Evolutionary conservation across 2,797 vertebrate genomes (phyloP).

Genomic region (Champsocephalus esox): DNA sequence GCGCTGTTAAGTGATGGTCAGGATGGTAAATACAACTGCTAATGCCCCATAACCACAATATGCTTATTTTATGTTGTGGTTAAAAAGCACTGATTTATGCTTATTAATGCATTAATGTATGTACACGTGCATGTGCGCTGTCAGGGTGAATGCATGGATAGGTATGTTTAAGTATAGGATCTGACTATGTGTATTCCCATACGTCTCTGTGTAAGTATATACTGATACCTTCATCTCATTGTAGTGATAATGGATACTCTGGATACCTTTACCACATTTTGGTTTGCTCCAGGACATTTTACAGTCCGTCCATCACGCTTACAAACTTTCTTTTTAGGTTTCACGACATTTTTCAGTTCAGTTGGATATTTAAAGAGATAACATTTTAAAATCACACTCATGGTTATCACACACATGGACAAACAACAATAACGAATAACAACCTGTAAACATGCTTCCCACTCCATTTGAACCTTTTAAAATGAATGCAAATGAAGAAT

Average conservation of each 20-base stretch:
- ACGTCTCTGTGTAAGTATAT: neutral
- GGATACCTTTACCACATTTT: neutral
- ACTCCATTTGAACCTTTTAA: no score
- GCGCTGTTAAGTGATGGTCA: conserved; percentile 75
- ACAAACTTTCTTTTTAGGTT: neutral
- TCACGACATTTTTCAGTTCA: neutral
- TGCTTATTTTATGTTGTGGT: conserved; percentile 67
- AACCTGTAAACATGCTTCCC: no score
- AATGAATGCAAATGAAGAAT: no score
- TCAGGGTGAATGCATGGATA: neutral
- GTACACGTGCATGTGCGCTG: conserved; percentile 10
- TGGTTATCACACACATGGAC: no score
- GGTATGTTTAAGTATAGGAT: conserved; percentile 7
- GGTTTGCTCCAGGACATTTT: neutral
- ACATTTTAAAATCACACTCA: no score
- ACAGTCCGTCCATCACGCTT: neutral
- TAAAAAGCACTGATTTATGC: conserved; percentile 65
- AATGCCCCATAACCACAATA: conserved; percentile 71
- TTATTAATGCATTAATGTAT: conserved; percentile 47
- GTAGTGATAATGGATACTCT: no score
- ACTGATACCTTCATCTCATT: neutral
- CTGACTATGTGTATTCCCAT: conserved; percentile 8
- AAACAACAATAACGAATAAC: no score
- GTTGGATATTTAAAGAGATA: neutral
- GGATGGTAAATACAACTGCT: conserved; percentile 77